A percentile compares a stretch with the other conserved stretches of the same genome.
phyloP scores from a whole-genome alignment of 2,797 vertebrate species.

The Denticeps clupeoides region DNA sequence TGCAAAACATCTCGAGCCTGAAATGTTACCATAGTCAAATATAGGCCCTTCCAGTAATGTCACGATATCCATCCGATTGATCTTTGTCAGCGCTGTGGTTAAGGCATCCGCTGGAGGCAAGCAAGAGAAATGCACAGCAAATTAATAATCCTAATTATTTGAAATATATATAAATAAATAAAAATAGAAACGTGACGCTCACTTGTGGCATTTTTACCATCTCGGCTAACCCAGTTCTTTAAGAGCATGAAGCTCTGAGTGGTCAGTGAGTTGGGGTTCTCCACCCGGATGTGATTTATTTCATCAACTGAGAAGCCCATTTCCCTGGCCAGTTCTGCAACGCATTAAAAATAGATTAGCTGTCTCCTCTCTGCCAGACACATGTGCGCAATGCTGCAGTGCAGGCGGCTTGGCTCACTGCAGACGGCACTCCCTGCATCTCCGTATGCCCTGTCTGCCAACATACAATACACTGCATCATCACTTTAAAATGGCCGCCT shows the following conservation, averaged over 20 bases:
- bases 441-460: slow-evolving; percentile 5
- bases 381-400: slow-evolving; percentile 46
- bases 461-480: neutral
- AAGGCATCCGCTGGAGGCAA: slow-evolving; percentile 88
- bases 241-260: slow-evolving; percentile 98
- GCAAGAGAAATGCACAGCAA: slow-evolving; percentile 5
- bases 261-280: slow-evolving; percentile 96
- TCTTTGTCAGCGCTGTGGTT: slow-evolving; percentile 95
- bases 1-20: slow-evolving; percentile 99
- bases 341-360: slow-evolving; percentile 53
- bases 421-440: slow-evolving; percentile 48
- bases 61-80: slow-evolving; percentile 99
- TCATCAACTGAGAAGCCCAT: slow-evolving; percentile 97
- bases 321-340: slow-evolving; percentile 95
- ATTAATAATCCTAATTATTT: too few relatives aligned
- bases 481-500: too few relatives aligned
- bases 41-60: slow-evolving; percentile 99
- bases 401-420: slow-evolving; percentile 39
- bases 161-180: too few relatives aligned
- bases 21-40: slow-evolving; percentile 99
- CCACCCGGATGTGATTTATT: slow-evolving; percentile 97
- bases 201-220: slow-evolving; percentile 99
- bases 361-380: slow-evolving; percentile 1
- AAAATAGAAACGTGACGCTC: slow-evolving; percentile 46
- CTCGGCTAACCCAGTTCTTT: slow-evolving; percentile 98